Evolutionary conservation across 2,113 vertebrate genomes (phyloP), one percentile per base, ranked within the genome.

Genomic region (Petromus typicus): DNA sequence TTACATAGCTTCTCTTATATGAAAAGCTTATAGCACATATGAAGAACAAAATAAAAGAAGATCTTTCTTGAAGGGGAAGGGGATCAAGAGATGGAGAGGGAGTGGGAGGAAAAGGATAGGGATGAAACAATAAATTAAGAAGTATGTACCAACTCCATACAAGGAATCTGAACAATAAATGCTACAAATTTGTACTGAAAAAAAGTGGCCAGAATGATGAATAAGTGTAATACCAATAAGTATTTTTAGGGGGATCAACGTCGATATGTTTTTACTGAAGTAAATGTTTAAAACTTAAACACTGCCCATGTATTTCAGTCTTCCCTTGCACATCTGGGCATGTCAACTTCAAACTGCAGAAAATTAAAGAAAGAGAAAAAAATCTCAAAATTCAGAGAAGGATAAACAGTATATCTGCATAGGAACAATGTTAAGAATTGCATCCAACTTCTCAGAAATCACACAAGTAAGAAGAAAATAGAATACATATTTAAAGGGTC

Each of bases 361-460:
- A 92, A 63, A 83, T 73, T 32, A 64, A 82, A 83, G 64, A 91
- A n/a, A 8, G 67, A 56, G 32, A n/a, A 67, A 89, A 81, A 66
- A 34, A 59, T 27, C 51, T 81, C 25, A 5, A 82, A 69, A 82
- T 3, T 32, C 69, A 88, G 54, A 34, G 48, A 34, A 10, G 34
- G 18, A 89, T 51, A 79, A 54, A 40, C 34, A 64, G 23, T 13
- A 9, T 48, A 63, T 9, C 20, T 64, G 23, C 54, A 40, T 25
- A 40, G 25, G 45, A 79, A 10, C 61, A 66, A 40, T 56, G 84
- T 8, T 86, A n/a, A 78, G 57, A 78, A 73, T 87, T 20, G 30
- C 4, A 76, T n/a, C 71, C 34, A 48, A 79, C 48, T n/a, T 56
- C 32, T 76, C 69, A 61, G 71, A 89, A 76, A n/a, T 32, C 20